These are phyloP conservation scores for Sebastes paucispinis DNA, from an alignment of 2,797 vertebrate genomes.

Conservation along the genomic window DNA sequence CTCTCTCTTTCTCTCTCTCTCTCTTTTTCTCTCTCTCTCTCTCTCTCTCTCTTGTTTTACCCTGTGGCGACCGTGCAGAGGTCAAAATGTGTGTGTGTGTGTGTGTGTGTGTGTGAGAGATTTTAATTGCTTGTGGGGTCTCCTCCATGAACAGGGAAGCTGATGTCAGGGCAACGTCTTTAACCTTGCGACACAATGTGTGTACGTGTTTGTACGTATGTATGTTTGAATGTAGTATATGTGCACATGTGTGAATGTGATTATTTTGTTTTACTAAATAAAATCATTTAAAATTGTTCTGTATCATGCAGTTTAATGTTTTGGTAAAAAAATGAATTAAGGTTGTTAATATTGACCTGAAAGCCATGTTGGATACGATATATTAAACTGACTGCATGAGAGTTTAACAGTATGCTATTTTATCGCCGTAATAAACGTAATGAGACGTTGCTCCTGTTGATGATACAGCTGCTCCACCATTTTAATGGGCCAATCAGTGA, in stretches of 20 bases:
- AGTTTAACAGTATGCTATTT: neutral
- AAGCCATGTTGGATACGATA: neutral
- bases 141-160: constrained; percentile 41
- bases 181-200: constrained; percentile 44
- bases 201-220: neutral
- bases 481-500: neutral
- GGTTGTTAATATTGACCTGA: neutral
- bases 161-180: constrained; percentile 47
- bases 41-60: neutral
- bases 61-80: constrained; percentile 35
- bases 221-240: neutral
- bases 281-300: neutral
- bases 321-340: neutral
- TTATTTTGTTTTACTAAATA: neutral
- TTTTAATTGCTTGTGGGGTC: constrained; percentile 46
- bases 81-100: constrained; percentile 33
- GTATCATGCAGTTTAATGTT: neutral
- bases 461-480: neutral
- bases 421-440: neutral
- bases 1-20: neutral
- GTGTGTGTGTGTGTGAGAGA: neutral
- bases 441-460: neutral
- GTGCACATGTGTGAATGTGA: neutral
- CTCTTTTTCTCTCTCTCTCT: neutral
- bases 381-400: neutral